These are phyloP conservation scores for Gorsachius goisagi DNA, from an alignment of 2,113 vertebrate species.

Conservation along the genomic window DNA sequence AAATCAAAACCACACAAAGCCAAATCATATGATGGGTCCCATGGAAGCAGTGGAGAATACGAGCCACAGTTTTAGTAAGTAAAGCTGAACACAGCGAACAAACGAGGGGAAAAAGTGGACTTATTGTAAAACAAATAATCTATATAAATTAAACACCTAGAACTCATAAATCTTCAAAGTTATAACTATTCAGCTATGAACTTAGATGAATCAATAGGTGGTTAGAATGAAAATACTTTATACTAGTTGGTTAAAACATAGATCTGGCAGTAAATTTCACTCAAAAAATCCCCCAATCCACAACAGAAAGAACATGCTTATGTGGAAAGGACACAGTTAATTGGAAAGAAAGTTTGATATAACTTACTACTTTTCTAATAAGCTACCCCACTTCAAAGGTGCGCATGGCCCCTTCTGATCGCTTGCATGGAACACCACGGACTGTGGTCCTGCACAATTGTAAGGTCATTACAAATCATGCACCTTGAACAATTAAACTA, in stretches of 20 bases:
- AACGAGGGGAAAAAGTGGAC: background rate
- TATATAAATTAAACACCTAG: constrained; percentile 7
- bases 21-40: constrained; percentile 60
- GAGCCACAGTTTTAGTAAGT: constrained; percentile 69
- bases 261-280: constrained; percentile 18
- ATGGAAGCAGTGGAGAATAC: constrained; percentile 71
- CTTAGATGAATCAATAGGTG: constrained; percentile 44
- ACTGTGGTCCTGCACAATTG: constrained; percentile 61
- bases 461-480: constrained; percentile 67
- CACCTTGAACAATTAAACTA: constrained; percentile 60
- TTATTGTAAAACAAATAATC: constrained; percentile 42
- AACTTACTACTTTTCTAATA: constrained; percentile 33
- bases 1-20: constrained; percentile 83
- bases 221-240: constrained; percentile 40
- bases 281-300: background rate
- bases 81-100: background rate
- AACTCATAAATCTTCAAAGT: constrained; percentile 47
- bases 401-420: constrained; percentile 35
- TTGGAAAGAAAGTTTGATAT: constrained; percentile 26
- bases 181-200: constrained; percentile 39
- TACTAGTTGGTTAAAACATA: background rate
- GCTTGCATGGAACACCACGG: constrained; percentile 60
- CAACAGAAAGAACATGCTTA: background rate
- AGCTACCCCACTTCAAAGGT: constrained; percentile 48
- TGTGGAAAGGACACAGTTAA: constrained; percentile 40